Percentiles rank a stretch among this genome's conserved stretches.
Conservation (phyloP, 1,140 invertebrate species). For the Phocides pigmalion region DNA sequence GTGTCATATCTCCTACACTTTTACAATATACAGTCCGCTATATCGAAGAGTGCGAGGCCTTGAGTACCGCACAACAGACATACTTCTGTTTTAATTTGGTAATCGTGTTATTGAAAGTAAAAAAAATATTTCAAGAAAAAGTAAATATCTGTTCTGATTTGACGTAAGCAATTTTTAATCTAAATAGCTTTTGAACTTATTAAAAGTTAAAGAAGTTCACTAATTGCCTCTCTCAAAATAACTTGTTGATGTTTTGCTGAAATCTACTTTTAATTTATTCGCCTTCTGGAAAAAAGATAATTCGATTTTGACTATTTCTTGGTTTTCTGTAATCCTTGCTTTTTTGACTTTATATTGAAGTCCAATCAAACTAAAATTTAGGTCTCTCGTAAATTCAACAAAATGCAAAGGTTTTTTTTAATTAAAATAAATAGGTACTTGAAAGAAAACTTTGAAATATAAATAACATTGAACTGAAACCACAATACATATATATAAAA, state of each 20-base stretch:
- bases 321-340: no score
- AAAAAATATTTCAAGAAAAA: background rate
- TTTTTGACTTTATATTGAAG: no score
- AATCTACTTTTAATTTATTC: background rate
- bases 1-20: no score
- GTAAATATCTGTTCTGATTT: background rate
- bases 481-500: no score
- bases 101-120: background rate
- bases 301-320: background rate
- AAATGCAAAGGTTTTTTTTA: no score
- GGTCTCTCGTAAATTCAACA: no score
- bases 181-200: slow-evolving; percentile 14
- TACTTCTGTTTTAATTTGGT: background rate
- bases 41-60: no score
- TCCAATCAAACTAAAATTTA: no score
- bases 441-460: no score
- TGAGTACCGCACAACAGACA: background rate
- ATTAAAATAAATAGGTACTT: no score
- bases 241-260: background rate
- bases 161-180: slow-evolving; percentile 7
- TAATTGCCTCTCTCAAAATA: slow-evolving; percentile 7
- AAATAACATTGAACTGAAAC: no score
- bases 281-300: background rate
- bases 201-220: slow-evolving; percentile 11
- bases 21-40: no score